Conservation (phyloP, 2,113 vertebrate genomes). For the human region GRCh38 chr18:56877001-56877500, state of each 20-base stretch:
- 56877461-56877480: neutral
- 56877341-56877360: neutral
- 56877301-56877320: neutral
- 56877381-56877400: neutral
- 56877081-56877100: neutral
- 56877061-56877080: slow-evolving; percentile 18
- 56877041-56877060: neutral
- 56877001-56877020: too few species aligned
- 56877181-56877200: neutral
- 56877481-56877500: neutral
- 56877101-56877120: neutral
- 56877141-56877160: neutral
- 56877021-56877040: too few species aligned
- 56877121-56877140: neutral
- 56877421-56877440: neutral
- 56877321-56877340: neutral
- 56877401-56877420: neutral
- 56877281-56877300: neutral
- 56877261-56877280: neutral
- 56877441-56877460: neutral
- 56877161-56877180: neutral
- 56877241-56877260: neutral
- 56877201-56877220: neutral
- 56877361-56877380: neutral
- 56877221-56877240: neutral